These are phyloP conservation scores for Orgyia antiqua DNA, from an alignment of 2,888 invertebrate species.

Conservation along the genomic window DNA sequence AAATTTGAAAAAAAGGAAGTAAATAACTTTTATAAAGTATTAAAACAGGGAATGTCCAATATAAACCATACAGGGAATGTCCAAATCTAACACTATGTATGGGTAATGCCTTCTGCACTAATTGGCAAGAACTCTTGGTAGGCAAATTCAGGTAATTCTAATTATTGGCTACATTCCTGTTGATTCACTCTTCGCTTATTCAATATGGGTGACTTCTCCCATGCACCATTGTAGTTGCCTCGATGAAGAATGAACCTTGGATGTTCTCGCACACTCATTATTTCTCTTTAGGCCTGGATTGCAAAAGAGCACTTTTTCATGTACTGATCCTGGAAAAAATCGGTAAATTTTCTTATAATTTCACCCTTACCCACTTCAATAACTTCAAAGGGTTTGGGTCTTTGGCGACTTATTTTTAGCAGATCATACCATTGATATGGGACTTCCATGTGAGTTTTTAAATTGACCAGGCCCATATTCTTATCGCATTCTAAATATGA, in stretches of 20 bases:
- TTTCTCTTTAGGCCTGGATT: conserved; percentile 13
- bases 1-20: too few species aligned
- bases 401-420: conserved; percentile 9
- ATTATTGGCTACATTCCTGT: background rate
- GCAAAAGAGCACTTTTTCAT: conserved; percentile 14
- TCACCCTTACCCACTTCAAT: conserved; percentile 13
- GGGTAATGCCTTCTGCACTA: too few species aligned
- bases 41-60: too few species aligned
- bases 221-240: conserved; percentile 1
- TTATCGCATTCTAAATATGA: conserved; percentile 15
- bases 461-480: conserved; percentile 17
- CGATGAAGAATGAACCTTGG: too few species aligned
- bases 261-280: conserved; percentile 7
- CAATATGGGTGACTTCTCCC: background rate
- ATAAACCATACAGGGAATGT: too few species aligned
- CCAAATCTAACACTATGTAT: too few species aligned
- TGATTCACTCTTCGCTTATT: background rate
- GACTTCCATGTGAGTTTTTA: conserved; percentile 13
- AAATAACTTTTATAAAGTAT: too few species aligned
- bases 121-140: too few species aligned
- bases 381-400: conserved; percentile 10
- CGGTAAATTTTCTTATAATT: background rate
- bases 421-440: conserved; percentile 18
- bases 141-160: conserved; percentile 1
- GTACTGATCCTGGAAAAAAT: conserved; percentile 5